phyloP scores from a whole-genome alignment of 2,113 vertebrate genomes.

The Crotalus tigris region DNA sequence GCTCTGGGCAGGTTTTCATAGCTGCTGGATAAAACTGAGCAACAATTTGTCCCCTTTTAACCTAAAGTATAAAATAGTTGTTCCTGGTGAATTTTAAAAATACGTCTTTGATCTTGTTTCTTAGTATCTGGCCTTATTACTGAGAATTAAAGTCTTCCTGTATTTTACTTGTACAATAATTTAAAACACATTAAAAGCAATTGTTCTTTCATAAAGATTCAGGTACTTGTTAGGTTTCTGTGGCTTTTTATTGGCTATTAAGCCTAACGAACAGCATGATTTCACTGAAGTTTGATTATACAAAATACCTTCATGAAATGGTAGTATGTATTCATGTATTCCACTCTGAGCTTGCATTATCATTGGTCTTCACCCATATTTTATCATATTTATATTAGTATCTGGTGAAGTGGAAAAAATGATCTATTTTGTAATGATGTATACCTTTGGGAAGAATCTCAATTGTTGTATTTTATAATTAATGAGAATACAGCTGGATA shows the following conservation, averaged over 20 bases:
- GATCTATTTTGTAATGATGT: not conserved
- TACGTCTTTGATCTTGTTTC: constrained; percentile 11
- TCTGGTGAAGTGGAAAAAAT: constrained; percentile 38
- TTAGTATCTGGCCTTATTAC: constrained; percentile 35
- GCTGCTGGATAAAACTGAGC: constrained; percentile 50
- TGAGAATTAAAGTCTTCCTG: constrained; percentile 37
- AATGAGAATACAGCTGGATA: not conserved
- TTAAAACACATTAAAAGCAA: constrained; percentile 44
- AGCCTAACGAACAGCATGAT: constrained; percentile 30
- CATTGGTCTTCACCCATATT: constrained; percentile 40
- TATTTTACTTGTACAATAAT: constrained; percentile 64
- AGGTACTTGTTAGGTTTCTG: constrained; percentile 46
- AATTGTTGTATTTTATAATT: not conserved
- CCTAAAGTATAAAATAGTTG: constrained; percentile 37
- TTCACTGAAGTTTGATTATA: constrained; percentile 36
- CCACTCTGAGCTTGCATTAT: constrained; percentile 38
- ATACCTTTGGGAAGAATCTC: constrained; percentile 18
- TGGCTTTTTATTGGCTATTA: constrained; percentile 45
- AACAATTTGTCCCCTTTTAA: constrained; percentile 46
- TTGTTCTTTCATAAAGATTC: constrained; percentile 48
- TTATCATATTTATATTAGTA: constrained; percentile 16
- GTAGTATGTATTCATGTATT: constrained; percentile 54
- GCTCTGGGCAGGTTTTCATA: constrained; percentile 84
- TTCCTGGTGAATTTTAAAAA: constrained; percentile 41
- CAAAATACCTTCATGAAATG: constrained; percentile 33